These are phyloP conservation scores for Scleropages formosus DNA, from an alignment of 2,797 vertebrate species.

Conservation along the genomic window DNA sequence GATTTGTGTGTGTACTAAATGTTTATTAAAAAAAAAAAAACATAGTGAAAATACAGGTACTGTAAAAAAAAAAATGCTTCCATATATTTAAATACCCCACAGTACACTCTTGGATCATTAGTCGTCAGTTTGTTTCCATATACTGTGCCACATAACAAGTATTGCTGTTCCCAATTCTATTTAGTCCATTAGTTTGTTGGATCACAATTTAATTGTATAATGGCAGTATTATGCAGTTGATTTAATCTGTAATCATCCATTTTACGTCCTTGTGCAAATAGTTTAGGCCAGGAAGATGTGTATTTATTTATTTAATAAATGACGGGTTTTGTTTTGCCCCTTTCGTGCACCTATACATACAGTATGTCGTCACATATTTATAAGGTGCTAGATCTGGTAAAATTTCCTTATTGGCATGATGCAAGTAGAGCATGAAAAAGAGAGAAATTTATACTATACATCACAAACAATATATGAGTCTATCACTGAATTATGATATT, in stretches of 20 bases:
- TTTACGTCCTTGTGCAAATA: neutral
- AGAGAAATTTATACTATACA: no score
- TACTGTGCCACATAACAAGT: neutral
- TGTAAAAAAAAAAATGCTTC: constrained; percentile 25
- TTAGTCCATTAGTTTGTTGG: neutral
- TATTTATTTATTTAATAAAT: neutral
- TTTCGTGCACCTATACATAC: constrained; percentile 10
- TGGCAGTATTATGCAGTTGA: no score
- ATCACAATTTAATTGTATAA: neutral
- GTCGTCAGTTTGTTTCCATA: constrained; percentile 7
- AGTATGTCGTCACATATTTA: neutral
- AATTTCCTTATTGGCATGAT: neutral
- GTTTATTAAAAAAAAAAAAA: constrained; percentile 19
- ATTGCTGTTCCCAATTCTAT: neutral
- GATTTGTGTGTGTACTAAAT: constrained; percentile 17
- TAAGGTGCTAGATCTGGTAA: constrained; percentile 9
- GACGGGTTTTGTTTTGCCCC: neutral
- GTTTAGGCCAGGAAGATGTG: neutral
- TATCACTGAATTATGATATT: no score
- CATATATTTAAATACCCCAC: constrained; percentile 15
- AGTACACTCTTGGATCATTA: neutral
- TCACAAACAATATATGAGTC: no score
- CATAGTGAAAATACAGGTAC: constrained; percentile 25
- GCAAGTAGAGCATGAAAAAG: neutral
- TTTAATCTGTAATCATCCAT: neutral